Base-by-base conservation (phyloP, 2,888 invertebrate species). In the Campaea margaritaria region DNA sequence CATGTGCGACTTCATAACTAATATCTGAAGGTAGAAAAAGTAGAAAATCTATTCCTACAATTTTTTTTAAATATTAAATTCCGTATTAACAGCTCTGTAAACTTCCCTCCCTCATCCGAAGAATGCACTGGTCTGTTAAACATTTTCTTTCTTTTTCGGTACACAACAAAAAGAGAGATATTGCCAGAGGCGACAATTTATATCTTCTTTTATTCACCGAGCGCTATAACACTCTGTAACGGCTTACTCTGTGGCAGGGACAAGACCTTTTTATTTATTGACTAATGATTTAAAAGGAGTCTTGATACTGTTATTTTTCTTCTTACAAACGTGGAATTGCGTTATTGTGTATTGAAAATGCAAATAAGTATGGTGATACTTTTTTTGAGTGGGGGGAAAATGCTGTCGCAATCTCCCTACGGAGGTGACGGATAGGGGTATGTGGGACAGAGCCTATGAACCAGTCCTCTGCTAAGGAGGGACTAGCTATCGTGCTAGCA, bases 241-340 rank as follows among this genome's bases (percentile, higher is more conserved):
- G 67, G 68, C 68, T 70, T 73, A 73, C 50, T 60, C 55, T 16
- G 55, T 65, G 65, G 63, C 67, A 62, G 64, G 67, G 68, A 73
- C 65, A 70, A 73, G 69, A 62, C 68, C 64, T 31, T 34, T 72
- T 72, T 74, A 75, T 74, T 75, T 76, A 75, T 75, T 70, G 67
- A 66, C 65, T 71, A 70, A 72, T 72, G 64, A 70, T 70, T 70
- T 73, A 69, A 70, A 65, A 49, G 48, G 49, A 44, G 49, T 44
- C 52, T 47, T 59, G 50, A 52, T 50, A 39, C 45, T 48, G 31
- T 53, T 43, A n/a, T 50, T 50, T 55, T 57, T 59, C 53, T 39
- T 64, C 46, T 39, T 50, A 39, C 47, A 58, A 58, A 39, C 31
- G 21, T 15, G 39, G 21, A 39, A 53, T 31, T 44, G 1, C 9